These are phyloP conservation scores for Anhinga anhinga DNA, from an alignment of 2,113 vertebrate genomes.

Conservation along the genomic window DNA sequence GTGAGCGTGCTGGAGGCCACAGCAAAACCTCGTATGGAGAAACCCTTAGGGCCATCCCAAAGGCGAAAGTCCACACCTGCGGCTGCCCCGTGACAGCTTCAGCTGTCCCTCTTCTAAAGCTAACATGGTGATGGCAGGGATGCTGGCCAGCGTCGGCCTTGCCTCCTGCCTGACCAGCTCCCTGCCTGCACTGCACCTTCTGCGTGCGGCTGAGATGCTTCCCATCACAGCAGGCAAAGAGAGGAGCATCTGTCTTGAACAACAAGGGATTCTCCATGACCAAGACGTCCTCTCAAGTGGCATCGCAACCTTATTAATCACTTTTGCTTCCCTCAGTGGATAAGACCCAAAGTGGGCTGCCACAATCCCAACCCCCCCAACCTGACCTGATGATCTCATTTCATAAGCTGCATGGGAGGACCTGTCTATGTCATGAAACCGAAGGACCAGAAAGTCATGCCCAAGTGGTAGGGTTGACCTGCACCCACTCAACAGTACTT, in stretches of 20 bases:
- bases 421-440: background rate
- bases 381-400: background rate
- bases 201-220: background rate
- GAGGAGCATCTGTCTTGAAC: background rate
- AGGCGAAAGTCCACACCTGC: background rate
- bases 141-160: background rate
- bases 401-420: background rate
- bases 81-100: background rate
- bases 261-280: background rate
- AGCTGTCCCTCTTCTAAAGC: background rate
- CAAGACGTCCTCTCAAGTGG: background rate
- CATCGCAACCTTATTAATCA: background rate
- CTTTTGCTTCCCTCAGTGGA: background rate
- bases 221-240: background rate
- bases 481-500: background rate
- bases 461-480: background rate
- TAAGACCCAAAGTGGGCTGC: background rate
- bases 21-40: rapidly evolving
- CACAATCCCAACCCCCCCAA: rapidly evolving
- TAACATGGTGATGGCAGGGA: background rate
- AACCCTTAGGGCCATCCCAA: background rate
- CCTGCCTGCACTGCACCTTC: background rate
- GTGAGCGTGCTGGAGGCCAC: background rate
- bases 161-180: background rate
- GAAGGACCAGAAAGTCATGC: background rate